Percentiles rank a stretch among this genome's conserved stretches.
phyloP scores from a whole-genome alignment of 2,888 invertebrate species.

The Camponotus fellah region DNA sequence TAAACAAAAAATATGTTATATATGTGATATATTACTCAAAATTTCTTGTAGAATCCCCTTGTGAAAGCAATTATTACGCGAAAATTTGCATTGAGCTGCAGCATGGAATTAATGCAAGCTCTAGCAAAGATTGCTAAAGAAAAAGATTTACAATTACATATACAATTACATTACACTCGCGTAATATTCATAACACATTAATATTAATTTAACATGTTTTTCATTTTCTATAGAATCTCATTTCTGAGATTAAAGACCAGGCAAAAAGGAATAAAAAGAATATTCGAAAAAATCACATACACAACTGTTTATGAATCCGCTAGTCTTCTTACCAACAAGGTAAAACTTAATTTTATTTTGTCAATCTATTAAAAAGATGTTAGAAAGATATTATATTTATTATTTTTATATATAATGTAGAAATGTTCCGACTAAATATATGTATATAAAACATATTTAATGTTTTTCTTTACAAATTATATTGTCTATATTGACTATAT shows the following conservation, averaged over 20 bases:
- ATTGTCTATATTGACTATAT: conserved; percentile 13
- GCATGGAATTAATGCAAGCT: conserved; percentile 89
- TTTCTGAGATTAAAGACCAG: conserved; percentile 94
- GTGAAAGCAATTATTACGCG: too few species aligned
- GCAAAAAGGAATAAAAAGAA: conserved; percentile 88
- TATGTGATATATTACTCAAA: too few species aligned
- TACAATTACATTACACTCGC: too few species aligned
- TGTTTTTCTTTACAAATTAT: not conserved
- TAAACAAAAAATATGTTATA: too few species aligned
- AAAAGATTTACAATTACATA: too few species aligned
- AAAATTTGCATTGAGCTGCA: conserved; percentile 94
- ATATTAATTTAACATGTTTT: not conserved
- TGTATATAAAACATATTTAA: too few species aligned
- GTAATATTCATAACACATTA: too few species aligned
- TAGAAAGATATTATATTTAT: not conserved
- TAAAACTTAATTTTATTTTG: conserved; percentile 31
- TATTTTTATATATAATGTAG: not conserved
- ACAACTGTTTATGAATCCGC: too few species aligned
- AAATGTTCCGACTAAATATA: too few species aligned
- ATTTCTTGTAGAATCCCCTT: too few species aligned
- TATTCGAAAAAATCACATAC: conserved; percentile 88
- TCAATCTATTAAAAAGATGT: conserved; percentile 15
- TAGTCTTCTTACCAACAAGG: too few species aligned
- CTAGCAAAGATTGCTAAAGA: conserved; percentile 88
- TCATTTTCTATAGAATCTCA: conserved; percentile 90